Evolutionary conservation across 1,140 invertebrate genomes (phyloP).

Genomic region (Notospermus geniculatus): DNA sequence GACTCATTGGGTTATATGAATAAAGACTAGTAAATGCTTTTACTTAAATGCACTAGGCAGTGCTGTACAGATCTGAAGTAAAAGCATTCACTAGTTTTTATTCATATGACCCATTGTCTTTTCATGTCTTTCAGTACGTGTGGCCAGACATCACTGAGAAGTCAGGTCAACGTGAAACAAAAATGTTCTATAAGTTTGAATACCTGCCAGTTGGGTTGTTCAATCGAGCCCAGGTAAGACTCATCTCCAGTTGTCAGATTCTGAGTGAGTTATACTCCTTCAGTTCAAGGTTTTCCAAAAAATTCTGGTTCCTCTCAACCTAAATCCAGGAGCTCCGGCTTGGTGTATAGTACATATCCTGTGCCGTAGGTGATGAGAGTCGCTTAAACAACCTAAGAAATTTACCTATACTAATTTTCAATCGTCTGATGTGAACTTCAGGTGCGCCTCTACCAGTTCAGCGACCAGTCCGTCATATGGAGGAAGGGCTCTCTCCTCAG

Average conservation of each 20-base stretch:
- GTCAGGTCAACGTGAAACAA: constrained; percentile 33
- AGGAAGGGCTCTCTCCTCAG: constrained; percentile 49
- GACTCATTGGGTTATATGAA: no score
- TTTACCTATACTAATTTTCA: neutral
- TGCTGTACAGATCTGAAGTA: no score
- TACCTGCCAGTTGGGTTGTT: constrained; percentile 54
- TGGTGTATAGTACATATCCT: no score
- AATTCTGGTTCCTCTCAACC: no score
- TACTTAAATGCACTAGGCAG: no score
- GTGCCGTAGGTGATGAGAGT: no score
- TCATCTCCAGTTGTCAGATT: constrained; percentile 4
- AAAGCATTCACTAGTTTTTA: no score
- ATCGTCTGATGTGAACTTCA: constrained; percentile 25
- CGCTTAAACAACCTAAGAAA: no score
- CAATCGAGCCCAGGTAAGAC: constrained; percentile 51
- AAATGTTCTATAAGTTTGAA: constrained; percentile 47
- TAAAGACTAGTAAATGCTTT: no score
- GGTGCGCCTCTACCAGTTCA: constrained; percentile 50
- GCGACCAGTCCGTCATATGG: constrained; percentile 49
- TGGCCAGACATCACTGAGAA: constrained; percentile 35
- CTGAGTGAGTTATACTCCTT: neutral
- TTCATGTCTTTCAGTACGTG: constrained; percentile 35
- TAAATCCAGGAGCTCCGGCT: neutral
- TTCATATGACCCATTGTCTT: no score
- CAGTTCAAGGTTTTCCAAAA: no score